A percentile compares a stretch with the other conserved stretches of the same genome.
Conservation (phyloP, 2,797 vertebrate species). For the Chaetophractus vellerosus region DNA sequence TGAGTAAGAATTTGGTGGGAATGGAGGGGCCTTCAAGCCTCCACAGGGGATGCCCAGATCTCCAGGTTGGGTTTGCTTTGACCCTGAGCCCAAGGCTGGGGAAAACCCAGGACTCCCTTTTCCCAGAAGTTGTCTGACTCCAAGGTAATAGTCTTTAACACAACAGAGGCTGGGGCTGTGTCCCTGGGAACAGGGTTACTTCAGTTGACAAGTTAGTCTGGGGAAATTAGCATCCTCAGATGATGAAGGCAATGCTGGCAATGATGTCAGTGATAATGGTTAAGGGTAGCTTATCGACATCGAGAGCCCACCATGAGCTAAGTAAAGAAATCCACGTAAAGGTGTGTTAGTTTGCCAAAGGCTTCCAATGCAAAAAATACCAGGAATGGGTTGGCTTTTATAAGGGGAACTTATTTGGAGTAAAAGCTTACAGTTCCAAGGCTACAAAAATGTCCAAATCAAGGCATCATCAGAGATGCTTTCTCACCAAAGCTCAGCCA, state of each 20-base stretch:
- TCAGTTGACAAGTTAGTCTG: background rate
- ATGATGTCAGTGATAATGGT: too few relatives aligned
- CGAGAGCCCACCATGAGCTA: too few relatives aligned
- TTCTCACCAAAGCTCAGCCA: too few relatives aligned
- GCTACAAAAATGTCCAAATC: too few relatives aligned
- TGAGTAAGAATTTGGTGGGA: too few relatives aligned
- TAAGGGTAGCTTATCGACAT: background rate
- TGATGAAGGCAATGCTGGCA: accelerated
- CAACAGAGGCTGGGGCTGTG: background rate
- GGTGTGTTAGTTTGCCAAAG: too few relatives aligned
- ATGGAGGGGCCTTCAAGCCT: background rate
- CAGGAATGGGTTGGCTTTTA: too few relatives aligned
- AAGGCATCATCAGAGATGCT: too few relatives aligned
- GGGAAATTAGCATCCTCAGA: background rate
- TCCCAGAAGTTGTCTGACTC: background rate
- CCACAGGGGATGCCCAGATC: accelerated
- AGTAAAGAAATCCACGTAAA: too few relatives aligned
- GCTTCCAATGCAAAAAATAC: too few relatives aligned
- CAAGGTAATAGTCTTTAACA: background rate
- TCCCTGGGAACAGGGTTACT: accelerated
- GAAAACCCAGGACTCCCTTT: background rate
- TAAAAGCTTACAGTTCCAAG: too few relatives aligned
- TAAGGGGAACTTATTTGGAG: too few relatives aligned
- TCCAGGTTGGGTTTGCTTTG: background rate
- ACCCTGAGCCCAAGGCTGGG: background rate